These are phyloP conservation scores for Thamnophis elegans DNA, from an alignment of 2,797 vertebrate genomes.

Conservation along the genomic window DNA sequence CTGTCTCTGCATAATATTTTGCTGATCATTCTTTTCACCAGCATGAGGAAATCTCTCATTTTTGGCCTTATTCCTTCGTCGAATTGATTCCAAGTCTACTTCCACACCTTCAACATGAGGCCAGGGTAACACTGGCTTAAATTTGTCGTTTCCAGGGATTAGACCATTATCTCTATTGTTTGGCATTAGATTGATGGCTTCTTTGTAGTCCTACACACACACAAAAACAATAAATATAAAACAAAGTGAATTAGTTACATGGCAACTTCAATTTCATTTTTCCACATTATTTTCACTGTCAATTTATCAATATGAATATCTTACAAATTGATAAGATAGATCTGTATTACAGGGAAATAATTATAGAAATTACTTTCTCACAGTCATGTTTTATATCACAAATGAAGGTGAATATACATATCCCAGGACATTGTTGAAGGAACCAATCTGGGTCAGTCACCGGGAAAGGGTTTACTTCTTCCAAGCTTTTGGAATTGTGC, in stretches of 20 bases:
- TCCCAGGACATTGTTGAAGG: neutral
- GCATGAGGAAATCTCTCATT: constrained; percentile 69
- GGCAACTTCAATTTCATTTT: neutral
- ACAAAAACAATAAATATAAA: constrained; percentile 38
- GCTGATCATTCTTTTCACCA: constrained; percentile 73
- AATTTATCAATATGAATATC: neutral
- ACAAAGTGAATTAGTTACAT: constrained; percentile 11
- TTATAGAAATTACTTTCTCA: neutral
- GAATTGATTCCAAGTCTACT: constrained; percentile 92
- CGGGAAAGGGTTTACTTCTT: neutral
- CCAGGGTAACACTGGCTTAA: constrained; percentile 95
- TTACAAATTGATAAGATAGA: neutral
- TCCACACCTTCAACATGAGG: constrained; percentile 97
- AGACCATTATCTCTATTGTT: constrained; percentile 74
- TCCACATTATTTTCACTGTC: neutral
- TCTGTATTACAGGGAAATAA: neutral
- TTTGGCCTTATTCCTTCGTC: constrained; percentile 83
- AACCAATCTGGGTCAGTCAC: neutral
- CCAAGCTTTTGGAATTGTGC: neutral
- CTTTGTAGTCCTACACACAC: constrained; percentile 76
- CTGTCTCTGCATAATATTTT: constrained; percentile 86
- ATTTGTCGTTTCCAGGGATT: constrained; percentile 76
- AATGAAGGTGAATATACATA: neutral
- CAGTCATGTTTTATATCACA: neutral
- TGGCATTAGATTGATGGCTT: constrained; percentile 70